These are phyloP conservation scores for Meghimatium bilineatum DNA, from an alignment of 2,888 invertebrate species.

Conservation along the genomic window DNA sequence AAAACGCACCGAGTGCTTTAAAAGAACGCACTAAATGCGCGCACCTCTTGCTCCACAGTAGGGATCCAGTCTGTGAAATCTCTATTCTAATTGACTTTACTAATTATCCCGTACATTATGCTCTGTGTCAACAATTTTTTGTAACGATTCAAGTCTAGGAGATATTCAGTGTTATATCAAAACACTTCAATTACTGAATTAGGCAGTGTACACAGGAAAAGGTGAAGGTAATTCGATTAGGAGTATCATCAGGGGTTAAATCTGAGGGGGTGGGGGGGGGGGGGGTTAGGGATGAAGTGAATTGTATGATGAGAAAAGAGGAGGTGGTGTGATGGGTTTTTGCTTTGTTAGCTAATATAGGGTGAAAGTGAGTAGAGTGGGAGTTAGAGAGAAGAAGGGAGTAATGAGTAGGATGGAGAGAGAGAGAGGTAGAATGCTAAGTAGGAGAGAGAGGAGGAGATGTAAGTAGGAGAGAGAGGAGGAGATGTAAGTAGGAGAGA, in stretches of 20 bases:
- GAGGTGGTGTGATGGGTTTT: too few relatives aligned
- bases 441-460: too few relatives aligned
- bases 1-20: not conserved
- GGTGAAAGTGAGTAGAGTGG: too few relatives aligned
- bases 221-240: not conserved
- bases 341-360: too few relatives aligned
- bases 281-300: too few relatives aligned
- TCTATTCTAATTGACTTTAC: slow-evolving; percentile 3
- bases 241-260: not conserved
- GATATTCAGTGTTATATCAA: not conserved
- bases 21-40: not conserved
- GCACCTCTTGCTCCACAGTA: not conserved
- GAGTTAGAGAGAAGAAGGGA: too few relatives aligned
- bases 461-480: too few relatives aligned
- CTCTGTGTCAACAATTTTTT: not conserved
- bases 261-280: not conserved
- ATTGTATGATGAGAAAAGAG: too few relatives aligned
- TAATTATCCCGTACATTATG: slow-evolving; percentile 1
- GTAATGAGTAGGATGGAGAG: too few relatives aligned
- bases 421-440: too few relatives aligned
- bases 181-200: not conserved
- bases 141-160: not conserved
- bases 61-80: not conserved
- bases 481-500: too few relatives aligned
- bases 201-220: not conserved